Percentiles rank a stretch among this genome's conserved stretches.
phyloP scores from a whole-genome alignment of 2,113 vertebrate species.

The Zosterops hypoxanthus region DNA sequence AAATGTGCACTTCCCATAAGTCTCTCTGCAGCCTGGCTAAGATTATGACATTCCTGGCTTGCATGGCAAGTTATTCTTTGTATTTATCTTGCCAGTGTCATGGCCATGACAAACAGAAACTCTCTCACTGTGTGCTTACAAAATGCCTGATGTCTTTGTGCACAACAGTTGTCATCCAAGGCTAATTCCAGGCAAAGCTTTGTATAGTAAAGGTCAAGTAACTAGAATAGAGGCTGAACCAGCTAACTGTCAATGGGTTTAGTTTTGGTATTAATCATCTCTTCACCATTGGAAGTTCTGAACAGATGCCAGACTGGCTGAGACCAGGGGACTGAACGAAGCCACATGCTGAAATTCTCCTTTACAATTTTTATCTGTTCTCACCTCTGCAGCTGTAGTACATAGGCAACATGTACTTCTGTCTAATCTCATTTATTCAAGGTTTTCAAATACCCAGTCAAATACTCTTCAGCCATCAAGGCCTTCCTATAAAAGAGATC shows the following conservation, averaged over 20 bases:
- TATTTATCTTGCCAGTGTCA: not conserved
- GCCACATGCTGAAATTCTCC: not conserved
- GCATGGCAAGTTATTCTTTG: not conserved
- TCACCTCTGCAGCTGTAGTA: not conserved
- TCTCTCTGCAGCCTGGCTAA: not conserved
- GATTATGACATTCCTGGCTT: not conserved
- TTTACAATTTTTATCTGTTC: not conserved
- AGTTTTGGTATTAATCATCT: not conserved
- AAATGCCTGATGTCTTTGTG: not conserved
- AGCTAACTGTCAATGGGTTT: not conserved
- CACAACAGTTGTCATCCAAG: not conserved
- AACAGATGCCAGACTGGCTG: not conserved
- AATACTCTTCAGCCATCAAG: not conserved
- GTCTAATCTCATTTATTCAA: not conserved
- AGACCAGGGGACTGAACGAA: rapidly evolving
- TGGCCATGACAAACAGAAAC: not conserved
- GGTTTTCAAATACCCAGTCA: not conserved
- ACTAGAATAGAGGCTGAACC: not conserved
- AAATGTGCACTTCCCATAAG: not conserved
- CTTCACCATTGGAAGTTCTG: not conserved
- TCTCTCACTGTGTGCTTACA: not conserved
- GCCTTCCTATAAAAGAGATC: not conserved
- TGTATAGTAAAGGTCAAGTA: not conserved
- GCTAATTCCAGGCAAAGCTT: not conserved
- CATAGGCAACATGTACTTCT: not conserved